phyloP scores from a whole-genome alignment of 2,888 invertebrate species.

The Acrobasis consociella region DNA sequence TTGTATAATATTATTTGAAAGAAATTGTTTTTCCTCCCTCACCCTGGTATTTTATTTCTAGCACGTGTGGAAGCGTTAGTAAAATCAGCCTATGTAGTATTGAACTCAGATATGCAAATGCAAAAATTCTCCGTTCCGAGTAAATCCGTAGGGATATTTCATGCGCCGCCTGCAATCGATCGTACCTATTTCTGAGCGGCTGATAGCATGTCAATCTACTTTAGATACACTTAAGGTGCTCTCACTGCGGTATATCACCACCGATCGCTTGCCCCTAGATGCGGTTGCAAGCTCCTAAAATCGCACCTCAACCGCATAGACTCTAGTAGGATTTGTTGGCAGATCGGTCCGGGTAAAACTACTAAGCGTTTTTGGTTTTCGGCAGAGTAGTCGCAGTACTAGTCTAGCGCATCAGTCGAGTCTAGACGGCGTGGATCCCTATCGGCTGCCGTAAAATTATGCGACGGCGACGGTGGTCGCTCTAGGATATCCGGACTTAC shows the following conservation, averaged over 20 bases:
- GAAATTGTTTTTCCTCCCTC: too few relatives aligned
- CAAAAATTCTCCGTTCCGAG: slow-evolving; percentile 28
- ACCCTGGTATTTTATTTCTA: too few relatives aligned
- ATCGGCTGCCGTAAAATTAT: slow-evolving; percentile 76
- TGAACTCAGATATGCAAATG: background rate
- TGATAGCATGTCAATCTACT: slow-evolving; percentile 54
- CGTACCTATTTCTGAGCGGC: slow-evolving; percentile 29
- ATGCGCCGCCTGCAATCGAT: slow-evolving; percentile 41
- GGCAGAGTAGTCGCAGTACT: slow-evolving; percentile 58
- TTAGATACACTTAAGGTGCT: slow-evolving; percentile 48
- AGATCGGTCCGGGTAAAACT: slow-evolving; percentile 52
- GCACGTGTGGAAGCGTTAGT: too few relatives aligned
- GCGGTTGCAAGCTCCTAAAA: slow-evolving; percentile 52
- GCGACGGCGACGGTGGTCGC: slow-evolving; percentile 60
- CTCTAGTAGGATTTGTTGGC: slow-evolving; percentile 57
- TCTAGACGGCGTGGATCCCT: slow-evolving; percentile 77
- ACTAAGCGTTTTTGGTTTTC: slow-evolving; percentile 38
- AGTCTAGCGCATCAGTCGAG: slow-evolving; percentile 69
- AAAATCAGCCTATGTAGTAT: too few relatives aligned
- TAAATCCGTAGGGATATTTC: slow-evolving; percentile 37
- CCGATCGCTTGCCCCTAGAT: slow-evolving; percentile 42
- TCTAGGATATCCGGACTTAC: slow-evolving; percentile 56
- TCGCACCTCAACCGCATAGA: slow-evolving; percentile 57
- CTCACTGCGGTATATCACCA: slow-evolving; percentile 37
- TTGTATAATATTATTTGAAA: too few relatives aligned